Conservation (phyloP, 2,113 vertebrate genomes). For the Eidolon helvum region DNA sequence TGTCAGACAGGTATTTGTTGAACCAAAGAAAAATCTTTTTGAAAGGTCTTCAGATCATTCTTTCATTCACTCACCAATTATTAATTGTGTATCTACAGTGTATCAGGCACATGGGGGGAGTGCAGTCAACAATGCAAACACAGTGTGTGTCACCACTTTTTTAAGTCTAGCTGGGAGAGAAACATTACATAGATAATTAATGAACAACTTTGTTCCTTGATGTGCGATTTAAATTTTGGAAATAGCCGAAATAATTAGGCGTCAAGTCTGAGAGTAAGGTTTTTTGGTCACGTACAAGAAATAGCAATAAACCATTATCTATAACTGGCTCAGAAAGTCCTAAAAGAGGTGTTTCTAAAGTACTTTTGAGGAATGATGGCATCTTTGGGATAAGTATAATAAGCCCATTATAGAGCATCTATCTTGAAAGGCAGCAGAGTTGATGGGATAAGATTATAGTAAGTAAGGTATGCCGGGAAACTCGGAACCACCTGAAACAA, state of each 20-base stretch:
- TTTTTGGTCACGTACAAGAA: background rate
- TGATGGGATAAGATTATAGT: background rate
- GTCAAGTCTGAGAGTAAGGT: background rate
- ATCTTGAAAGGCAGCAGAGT: background rate
- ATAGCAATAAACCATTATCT: background rate
- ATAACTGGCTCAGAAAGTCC: background rate
- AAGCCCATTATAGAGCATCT: background rate
- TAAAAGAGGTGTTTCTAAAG: background rate
- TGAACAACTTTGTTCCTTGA: background rate
- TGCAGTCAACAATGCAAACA: background rate
- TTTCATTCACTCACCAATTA: background rate
- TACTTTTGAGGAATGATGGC: background rate
- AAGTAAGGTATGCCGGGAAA: background rate
- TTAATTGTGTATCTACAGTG: background rate
- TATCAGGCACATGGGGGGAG: background rate
- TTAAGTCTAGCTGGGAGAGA: background rate
- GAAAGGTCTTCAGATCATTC: background rate
- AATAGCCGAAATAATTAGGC: background rate
- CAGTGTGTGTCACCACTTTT: background rate
- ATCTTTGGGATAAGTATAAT: background rate
- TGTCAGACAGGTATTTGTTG: background rate
- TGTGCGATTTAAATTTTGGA: background rate
- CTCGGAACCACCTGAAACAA: background rate
- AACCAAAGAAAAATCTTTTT: conserved; percentile 4
- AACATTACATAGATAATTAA: background rate